phyloP scores from a whole-genome alignment of 2,888 invertebrate genomes.

The Tetragonula carbonaria region DNA sequence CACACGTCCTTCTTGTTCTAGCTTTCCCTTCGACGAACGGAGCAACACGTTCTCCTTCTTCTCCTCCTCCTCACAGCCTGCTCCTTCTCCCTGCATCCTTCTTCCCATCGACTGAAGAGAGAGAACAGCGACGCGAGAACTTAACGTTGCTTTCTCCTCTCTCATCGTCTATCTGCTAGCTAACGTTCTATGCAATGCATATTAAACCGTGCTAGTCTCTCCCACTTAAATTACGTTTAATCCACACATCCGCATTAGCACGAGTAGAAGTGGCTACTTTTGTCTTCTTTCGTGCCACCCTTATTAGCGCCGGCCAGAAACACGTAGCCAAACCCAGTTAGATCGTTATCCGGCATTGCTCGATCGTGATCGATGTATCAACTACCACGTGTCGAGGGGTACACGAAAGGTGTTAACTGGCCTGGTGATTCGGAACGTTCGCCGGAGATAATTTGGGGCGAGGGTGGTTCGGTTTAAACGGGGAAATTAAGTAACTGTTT shows the following conservation, averaged over 20 bases:
- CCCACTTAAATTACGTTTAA: conserved; percentile 41
- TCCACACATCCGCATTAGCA: conserved; percentile 29
- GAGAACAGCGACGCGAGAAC: conserved; percentile 8
- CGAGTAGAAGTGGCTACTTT: conserved; percentile 29
- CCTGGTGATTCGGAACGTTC: conserved; percentile 4
- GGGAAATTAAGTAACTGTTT: neutral
- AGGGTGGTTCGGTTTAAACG: neutral
- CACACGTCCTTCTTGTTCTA: conserved; percentile 36
- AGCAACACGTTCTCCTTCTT: conserved; percentile 29
- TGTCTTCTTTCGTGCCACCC: conserved; percentile 38
- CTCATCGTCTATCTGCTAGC: conserved; percentile 34
- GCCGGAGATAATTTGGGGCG: neutral
- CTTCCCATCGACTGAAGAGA: neutral
- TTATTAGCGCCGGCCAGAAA: conserved; percentile 28
- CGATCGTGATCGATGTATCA: conserved; percentile 36
- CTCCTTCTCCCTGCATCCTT: no score
- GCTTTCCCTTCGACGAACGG: conserved; percentile 15
- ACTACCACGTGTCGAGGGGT: neutral
- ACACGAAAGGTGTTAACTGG: conserved; percentile 25
- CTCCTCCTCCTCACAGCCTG: neutral
- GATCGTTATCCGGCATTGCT: conserved; percentile 36
- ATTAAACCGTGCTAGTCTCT: conserved; percentile 28
- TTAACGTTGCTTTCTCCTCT: conserved; percentile 23
- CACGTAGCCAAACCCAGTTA: neutral
- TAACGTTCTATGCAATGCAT: conserved; percentile 49